phyloP scores from a whole-genome alignment of 2,888 invertebrate genomes.

The Anticlea derivata region DNA sequence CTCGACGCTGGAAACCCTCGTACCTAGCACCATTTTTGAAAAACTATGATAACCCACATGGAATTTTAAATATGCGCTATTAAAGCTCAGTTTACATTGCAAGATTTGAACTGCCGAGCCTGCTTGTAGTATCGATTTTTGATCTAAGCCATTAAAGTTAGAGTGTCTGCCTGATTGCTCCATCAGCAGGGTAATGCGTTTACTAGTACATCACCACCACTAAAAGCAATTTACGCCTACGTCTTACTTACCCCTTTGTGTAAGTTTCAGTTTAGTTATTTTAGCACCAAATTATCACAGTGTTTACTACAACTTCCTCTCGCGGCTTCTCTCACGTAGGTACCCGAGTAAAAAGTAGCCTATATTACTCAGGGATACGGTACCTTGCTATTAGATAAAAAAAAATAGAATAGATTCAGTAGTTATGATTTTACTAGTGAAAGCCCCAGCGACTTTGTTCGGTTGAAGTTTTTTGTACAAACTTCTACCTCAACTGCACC shows the following conservation, averaged over 20 bases:
- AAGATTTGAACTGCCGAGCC: constrained; percentile 26
- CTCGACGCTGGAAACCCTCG: too few species aligned
- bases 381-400: too few species aligned
- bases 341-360: too few species aligned
- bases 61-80: not conserved
- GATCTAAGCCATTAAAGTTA: constrained; percentile 63
- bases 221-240: constrained; percentile 65
- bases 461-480: too few species aligned
- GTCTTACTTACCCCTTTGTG: constrained; percentile 50
- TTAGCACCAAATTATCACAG: constrained; percentile 5
- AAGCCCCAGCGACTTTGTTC: too few species aligned
- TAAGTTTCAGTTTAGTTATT: constrained; percentile 36
- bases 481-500: too few species aligned
- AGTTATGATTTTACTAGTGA: too few species aligned
- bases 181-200: constrained; percentile 64
- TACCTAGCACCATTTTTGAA: too few species aligned
- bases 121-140: constrained; percentile 59
- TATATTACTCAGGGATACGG: too few species aligned
- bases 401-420: too few species aligned
- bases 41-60: not conserved
- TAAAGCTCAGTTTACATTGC: constrained; percentile 6
- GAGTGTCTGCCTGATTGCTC: constrained; percentile 65
- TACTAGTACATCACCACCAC: constrained; percentile 59
- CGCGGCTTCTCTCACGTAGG: too few species aligned
- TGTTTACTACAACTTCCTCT: too few species aligned